phyloP scores from a whole-genome alignment of 2,113 vertebrate genomes.

The Oxyura jamaicensis region DNA sequence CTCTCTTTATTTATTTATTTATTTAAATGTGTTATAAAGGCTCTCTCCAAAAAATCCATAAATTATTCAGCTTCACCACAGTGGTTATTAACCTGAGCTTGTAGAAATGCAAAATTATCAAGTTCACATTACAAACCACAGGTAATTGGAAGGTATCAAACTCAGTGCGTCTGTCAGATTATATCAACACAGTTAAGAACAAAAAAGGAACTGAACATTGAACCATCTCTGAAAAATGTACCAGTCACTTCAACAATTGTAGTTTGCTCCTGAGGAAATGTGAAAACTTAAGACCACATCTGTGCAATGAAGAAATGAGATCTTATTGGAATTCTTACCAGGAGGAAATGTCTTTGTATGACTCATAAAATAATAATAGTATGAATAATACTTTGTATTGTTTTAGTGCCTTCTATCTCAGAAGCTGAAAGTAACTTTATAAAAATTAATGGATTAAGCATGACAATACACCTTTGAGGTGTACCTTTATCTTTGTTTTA shows the following conservation, averaged over 20 bases:
- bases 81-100: neutral
- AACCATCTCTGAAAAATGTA: neutral
- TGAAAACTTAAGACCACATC: neutral
- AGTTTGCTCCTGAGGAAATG: neutral
- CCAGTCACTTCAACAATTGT: neutral
- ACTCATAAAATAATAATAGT: slow-evolving; percentile 59
- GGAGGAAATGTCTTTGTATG: slow-evolving; percentile 12
- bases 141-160: slow-evolving; percentile 32
- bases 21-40: neutral
- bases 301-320: neutral
- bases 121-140: neutral
- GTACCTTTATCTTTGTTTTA: neutral
- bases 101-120: neutral
- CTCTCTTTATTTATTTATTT: neutral
- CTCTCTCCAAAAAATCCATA: neutral
- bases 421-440: slow-evolving; percentile 24
- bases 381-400: slow-evolving; percentile 55
- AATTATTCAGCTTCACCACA: neutral
- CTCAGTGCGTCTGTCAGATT: neutral
- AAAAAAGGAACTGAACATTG: neutral
- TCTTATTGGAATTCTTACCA: slow-evolving; percentile 39
- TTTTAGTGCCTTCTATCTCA: slow-evolving; percentile 27
- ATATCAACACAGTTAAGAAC: neutral
- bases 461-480: slow-evolving; percentile 15
- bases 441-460: slow-evolving; percentile 42